phyloP scores from a whole-genome alignment of 1,140 invertebrate genomes.

The Gonioctena quinquepunctata region DNA sequence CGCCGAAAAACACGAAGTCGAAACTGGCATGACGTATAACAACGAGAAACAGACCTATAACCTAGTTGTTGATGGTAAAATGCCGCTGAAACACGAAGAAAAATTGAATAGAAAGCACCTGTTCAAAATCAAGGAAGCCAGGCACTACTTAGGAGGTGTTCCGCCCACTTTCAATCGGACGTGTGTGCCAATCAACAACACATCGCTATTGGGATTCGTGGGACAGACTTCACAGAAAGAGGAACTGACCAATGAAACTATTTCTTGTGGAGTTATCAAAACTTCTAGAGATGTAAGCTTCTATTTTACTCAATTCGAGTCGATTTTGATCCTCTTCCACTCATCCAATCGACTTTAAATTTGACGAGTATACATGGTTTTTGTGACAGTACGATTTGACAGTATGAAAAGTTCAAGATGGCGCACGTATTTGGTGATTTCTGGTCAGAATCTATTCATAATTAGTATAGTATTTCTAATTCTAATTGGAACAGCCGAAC shows the following conservation, averaged over 20 bases:
- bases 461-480: too few species aligned
- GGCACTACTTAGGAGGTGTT: constrained; percentile 41
- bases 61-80: constrained; percentile 14
- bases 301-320: too few species aligned
- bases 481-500: too few species aligned
- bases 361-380: too few species aligned
- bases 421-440: too few species aligned
- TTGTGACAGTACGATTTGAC: too few species aligned
- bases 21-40: constrained; percentile 57
- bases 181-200: constrained; percentile 25
- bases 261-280: constrained; percentile 28
- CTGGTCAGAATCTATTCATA: too few species aligned
- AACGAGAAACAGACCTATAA: constrained; percentile 22
- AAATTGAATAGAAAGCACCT: background rate
- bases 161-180: constrained; percentile 32
- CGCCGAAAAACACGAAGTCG: constrained; percentile 78
- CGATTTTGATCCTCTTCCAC: too few species aligned
- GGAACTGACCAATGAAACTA: constrained; percentile 14
- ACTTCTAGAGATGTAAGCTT: background rate
- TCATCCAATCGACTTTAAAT: too few species aligned
- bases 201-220: constrained; percentile 41
- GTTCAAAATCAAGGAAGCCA: constrained; percentile 34
- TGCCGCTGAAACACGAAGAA: background rate
- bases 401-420: too few species aligned
- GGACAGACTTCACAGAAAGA: constrained; percentile 6